These are phyloP conservation scores for Artemia franciscana DNA, from an alignment of 1,140 invertebrate genomes.

Conservation along the genomic window DNA sequence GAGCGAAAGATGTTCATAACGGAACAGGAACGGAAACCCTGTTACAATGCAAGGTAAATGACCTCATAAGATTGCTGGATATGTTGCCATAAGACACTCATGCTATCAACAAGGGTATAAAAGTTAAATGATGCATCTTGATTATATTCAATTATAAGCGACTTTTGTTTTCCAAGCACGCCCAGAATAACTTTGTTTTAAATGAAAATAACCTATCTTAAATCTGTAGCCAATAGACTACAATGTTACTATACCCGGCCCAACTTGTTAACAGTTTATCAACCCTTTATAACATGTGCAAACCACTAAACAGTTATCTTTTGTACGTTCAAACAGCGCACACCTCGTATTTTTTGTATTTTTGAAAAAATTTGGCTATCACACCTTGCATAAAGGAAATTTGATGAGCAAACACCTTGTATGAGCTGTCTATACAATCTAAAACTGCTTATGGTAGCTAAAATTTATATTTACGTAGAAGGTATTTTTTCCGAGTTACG, in stretches of 20 bases:
- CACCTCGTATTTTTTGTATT: not conserved
- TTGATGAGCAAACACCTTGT: not conserved
- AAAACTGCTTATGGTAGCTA: not conserved
- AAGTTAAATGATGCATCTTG: not conserved
- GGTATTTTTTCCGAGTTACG: not conserved
- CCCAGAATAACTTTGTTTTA: not conserved
- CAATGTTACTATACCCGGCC: not conserved
- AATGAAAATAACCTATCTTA: not conserved
- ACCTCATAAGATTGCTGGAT: not conserved
- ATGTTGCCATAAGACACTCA: too few relatives aligned
- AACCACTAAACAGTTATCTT: not conserved
- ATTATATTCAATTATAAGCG: not conserved
- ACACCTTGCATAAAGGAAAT: not conserved
- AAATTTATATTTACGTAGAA: not conserved
- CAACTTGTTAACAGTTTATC: not conserved
- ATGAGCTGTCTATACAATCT: not conserved
- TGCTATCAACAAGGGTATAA: not conserved
- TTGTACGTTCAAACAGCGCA: not conserved
- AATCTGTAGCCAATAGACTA: not conserved
- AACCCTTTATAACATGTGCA: not conserved
- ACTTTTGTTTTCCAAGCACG: not conserved
- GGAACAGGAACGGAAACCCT: too few relatives aligned
- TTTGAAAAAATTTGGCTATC: not conserved
- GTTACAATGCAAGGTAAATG: not conserved
- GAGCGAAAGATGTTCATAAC: slow-evolving; percentile 17